Base-by-base conservation (phyloP, 2,113 vertebrate species). In the Pseudolaguvia tuberculata region DNA sequence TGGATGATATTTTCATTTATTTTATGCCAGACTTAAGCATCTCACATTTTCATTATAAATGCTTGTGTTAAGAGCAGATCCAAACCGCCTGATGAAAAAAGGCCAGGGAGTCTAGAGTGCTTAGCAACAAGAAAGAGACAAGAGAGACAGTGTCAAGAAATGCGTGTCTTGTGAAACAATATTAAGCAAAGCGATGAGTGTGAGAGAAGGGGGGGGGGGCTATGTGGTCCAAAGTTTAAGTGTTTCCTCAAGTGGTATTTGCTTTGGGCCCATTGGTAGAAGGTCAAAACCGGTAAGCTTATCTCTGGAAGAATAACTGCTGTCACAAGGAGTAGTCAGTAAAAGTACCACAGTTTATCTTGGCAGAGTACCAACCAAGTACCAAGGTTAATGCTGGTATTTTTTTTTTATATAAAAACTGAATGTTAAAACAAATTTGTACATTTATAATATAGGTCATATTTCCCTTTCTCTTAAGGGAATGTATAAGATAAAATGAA, bases 11-110 rank as follows among this genome's bases (percentile, higher is more conserved):
- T 73, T 63, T 70, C 75, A 65, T 20, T 55, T 83, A 78, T 73
- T 75, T 85, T 85, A 82, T 82, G 81, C 76, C 72, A 83, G 79
- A 67, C 76, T 80, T 81, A 66, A 80, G 84, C 72, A 83, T 73
- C 73, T 65, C 83, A 70, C 53, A 82, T 84, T 82, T 73, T 88
- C 85, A 88, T 88, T 90, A 87, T 88, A 87, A 75, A 73, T 25
- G 87, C 82, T 77, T 77, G 75, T 42, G 63, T 77, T 72, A 78
- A 72, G 80, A 81, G 51, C 71, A 70, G 73, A 47, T 68, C 72
- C 65, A 50, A 72, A 29, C 39, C 55, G 69, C 86, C 83, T 86
- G 80, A 39, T 76, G 29, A 78, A 70, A 80, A 85, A 65, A 77
- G 84, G 80, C 78, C 61, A 62, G 70, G 78, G 55, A 76, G 86